These are phyloP conservation scores for Heliconius hewitsoni DNA, from an alignment of 1,140 invertebrate species.

Conservation along the genomic window DNA sequence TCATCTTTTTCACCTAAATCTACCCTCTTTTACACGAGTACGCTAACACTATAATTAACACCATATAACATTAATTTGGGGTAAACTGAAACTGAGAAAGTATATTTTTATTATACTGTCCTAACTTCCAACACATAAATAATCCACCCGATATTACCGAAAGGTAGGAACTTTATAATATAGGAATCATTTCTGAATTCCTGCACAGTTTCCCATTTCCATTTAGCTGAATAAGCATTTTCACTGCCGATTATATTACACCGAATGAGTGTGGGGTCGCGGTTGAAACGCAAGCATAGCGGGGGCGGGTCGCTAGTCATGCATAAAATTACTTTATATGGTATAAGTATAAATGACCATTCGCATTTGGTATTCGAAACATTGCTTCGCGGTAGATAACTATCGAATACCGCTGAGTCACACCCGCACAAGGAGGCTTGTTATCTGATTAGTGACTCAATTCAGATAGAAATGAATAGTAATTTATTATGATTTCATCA, in stretches of 20 bases:
- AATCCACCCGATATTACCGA: no score
- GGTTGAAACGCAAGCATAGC: conserved; percentile 3
- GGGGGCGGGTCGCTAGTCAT: conserved; percentile 4
- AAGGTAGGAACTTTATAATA: no score
- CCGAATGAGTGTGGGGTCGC: background rate
- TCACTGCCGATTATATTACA: background rate
- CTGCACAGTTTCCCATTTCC: background rate
- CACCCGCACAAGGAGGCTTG: conserved; percentile 24
- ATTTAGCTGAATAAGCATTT: background rate
- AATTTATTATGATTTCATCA: conserved; percentile 33
- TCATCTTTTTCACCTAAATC: no score
- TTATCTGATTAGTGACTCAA: conserved; percentile 55
- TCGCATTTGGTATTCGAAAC: conserved; percentile 22
- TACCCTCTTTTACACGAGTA: no score
- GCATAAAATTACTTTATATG: conserved; percentile 9
- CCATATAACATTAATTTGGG: no score
- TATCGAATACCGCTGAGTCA: conserved; percentile 43
- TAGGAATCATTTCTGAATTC: background rate
- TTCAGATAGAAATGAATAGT: conserved; percentile 39
- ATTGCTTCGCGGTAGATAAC: conserved; percentile 41
- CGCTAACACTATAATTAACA: no score
- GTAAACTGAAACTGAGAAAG: no score
- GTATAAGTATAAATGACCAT: background rate
- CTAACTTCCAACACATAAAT: no score
- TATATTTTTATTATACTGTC: no score